Evolutionary conservation across 1,140 invertebrate genomes (phyloP).

Genomic region (Proales similis): DNA sequence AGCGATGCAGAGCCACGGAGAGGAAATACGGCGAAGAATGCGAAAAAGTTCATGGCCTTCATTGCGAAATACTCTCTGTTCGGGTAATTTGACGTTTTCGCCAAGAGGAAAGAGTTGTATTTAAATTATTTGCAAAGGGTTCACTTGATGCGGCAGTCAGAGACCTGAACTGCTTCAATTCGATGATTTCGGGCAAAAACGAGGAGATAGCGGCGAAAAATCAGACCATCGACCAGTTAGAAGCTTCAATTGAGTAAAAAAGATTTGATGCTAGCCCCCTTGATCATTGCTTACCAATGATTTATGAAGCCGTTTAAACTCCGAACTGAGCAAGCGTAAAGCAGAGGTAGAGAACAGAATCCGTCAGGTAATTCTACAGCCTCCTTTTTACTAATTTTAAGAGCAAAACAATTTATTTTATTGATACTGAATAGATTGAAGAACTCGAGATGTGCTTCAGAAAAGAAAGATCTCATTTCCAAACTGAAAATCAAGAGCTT

Average conservation of each 20-base stretch:
- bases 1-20: conserved; percentile 29
- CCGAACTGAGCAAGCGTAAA: conserved; percentile 24
- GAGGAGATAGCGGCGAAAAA: conserved; percentile 31
- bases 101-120: too few species aligned
- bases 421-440: conserved; percentile 28
- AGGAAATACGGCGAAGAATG: conserved; percentile 36
- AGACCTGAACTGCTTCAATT: conserved; percentile 8
- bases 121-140: conserved; percentile 8
- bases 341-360: conserved; percentile 26
- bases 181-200: conserved; percentile 20
- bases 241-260: conserved; percentile 7
- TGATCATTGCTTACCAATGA: not conserved
- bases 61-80: too few species aligned
- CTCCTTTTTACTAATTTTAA: not conserved
- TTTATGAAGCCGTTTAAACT: conserved; percentile 34
- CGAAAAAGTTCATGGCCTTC: conserved; percentile 21
- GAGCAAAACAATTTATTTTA: conserved; percentile 1
- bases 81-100: too few species aligned
- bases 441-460: conserved; percentile 14
- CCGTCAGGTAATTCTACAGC: not conserved
- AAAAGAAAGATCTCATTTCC: conserved; percentile 36
- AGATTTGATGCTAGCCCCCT: not conserved
- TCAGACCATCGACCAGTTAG: conserved; percentile 24
- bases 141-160: conserved; percentile 13
- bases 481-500: conserved; percentile 31